Evolutionary conservation across 1,140 invertebrate species (phyloP), one percentile per base, ranked within the genome.

Genomic region (Tribolium castaneum): DNA sequence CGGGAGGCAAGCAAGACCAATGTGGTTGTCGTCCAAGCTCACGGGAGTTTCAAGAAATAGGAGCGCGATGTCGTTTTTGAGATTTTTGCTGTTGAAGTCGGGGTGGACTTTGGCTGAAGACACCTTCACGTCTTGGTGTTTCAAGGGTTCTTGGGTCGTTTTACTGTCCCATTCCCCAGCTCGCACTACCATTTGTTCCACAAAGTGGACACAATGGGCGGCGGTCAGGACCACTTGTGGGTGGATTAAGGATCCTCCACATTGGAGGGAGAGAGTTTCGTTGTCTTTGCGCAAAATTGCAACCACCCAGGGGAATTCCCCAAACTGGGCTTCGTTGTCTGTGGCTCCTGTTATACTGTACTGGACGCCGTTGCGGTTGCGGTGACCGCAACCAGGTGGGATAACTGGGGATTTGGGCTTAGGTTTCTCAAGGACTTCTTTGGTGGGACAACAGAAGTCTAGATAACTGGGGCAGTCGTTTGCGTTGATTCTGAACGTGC

Each of bases 91-190:
- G 6, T 30, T 30, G 25, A 30, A 30, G 0, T 30, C 84, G 19
- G 84, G 80, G 66, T 87, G 86, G 70, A 83, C 87, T 6, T 87
- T 78, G 14, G 83, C 73, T 76, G 88, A 87, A 4, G 82, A 76
- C 0, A 91, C 90, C 0, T 83, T 34, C 62, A 88, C 86, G 81
- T 93, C 92, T 80, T 92, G 90, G 77, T 89, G 25, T 30, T 30
- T 30, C 25, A 30, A 90, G 0, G 89, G 89, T 90, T 87, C 82
- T 94, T 92, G 51, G 89, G 89, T 6, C 83, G 88, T 0, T 90
- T 91, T 86, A 92, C 90, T 0, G 92, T 93, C 92, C 92, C 92
- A 94, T 83, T 93, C 93, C 0, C 92, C 92, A 1, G 91, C 90
- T 9, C 92, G 87, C n/a, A 90, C 84, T 1, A 70, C 6, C 2